Evolutionary conservation across 2,797 vertebrate genomes (phyloP).

Genomic region (Pterois miles): DNA sequence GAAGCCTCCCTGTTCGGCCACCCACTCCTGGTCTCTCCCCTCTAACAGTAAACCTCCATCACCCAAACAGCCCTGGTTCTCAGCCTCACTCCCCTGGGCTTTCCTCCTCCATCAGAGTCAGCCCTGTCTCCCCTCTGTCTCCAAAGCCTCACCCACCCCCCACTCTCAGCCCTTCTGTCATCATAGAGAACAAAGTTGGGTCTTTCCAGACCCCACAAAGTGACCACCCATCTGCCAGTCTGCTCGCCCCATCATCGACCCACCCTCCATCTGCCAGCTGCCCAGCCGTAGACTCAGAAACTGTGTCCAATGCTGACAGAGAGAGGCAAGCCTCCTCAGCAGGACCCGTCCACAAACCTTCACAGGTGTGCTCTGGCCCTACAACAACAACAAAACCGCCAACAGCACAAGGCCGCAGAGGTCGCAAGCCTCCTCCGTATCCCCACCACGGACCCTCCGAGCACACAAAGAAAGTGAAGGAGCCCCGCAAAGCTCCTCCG

Average conservation of each 20-base stretch:
- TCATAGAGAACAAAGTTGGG: constrained; percentile 55
- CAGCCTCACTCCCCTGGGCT: constrained; percentile 56
- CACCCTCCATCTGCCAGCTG: constrained; percentile 59
- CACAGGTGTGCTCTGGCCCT: constrained; percentile 17
- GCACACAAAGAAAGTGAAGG: constrained; percentile 65
- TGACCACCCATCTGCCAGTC: constrained; percentile 61
- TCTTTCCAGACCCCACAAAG: constrained; percentile 58
- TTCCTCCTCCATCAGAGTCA: constrained; percentile 47
- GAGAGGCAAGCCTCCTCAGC: constrained; percentile 43
- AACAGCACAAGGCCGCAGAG: constrained; percentile 47
- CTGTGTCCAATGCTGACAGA: constrained; percentile 2
- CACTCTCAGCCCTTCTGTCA: constrained; percentile 69
- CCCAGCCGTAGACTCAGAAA: constrained; percentile 60
- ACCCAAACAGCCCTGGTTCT: constrained; percentile 51
- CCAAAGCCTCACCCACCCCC: constrained; percentile 51
- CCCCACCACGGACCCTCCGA: constrained; percentile 68
- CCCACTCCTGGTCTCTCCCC: constrained; percentile 77
- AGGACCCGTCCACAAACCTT: constrained; percentile 16
- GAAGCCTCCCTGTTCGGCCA: constrained; percentile 63
- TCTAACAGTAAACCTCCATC: constrained; percentile 68
- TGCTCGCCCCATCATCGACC: constrained; percentile 25
- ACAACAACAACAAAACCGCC: constrained; percentile 26
- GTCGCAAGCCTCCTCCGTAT: constrained; percentile 83
- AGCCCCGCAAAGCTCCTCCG: constrained; percentile 76
- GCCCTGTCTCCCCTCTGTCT: constrained; percentile 42